Base-by-base conservation (phyloP, 2,888 invertebrate species). In the Polydesmus complanatus region DNA sequence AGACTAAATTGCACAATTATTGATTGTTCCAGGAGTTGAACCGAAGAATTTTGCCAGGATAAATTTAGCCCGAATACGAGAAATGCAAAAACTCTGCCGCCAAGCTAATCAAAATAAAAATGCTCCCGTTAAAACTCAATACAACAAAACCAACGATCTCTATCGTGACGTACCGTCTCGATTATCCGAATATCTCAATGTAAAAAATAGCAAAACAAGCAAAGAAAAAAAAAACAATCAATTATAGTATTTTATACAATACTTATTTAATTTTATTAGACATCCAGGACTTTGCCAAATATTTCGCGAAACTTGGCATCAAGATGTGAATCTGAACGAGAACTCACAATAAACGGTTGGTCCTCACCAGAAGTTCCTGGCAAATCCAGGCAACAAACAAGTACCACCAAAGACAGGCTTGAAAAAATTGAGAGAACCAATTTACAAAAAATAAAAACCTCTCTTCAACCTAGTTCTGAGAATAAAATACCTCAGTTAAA, bases 41-140 rank as follows among this genome's bases (percentile, higher is more conserved):
- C 18, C 27, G 19, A 51, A 23, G 27, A 58, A 58, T 50, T 58
- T 50, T 27, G 27, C 23, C 2, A 3, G 51, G 11, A 48, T 47
- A 51, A 58, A 58, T 26, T 26, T 58, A 11, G 18, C 48, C 25
- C 23, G 51, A 51, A 23, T 58, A 27, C 23, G 51, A n/a, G 58
- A 58, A 58, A 58, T 58, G 11, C 58, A 58, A 21, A 37, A 48
- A 19, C 22, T n/a, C 8, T 56, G 56, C n/a, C 19, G 56, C n/a
- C 48, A 21, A 48, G 37, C 48, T 1, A 56, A 56, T 3, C 22
- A 48, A n/a, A 56, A 27, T 21, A 2, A 47, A n/a, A 37, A 37
- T 18, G 21, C n/a, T 18, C 47, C 56, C n/a, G 37, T 56, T 2
- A 56, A 56, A 21, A 37, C 19, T n/a, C 5, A 51, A 51, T 8